Conservation (phyloP, 2,888 invertebrate genomes). For the Metellina segmentata region DNA sequence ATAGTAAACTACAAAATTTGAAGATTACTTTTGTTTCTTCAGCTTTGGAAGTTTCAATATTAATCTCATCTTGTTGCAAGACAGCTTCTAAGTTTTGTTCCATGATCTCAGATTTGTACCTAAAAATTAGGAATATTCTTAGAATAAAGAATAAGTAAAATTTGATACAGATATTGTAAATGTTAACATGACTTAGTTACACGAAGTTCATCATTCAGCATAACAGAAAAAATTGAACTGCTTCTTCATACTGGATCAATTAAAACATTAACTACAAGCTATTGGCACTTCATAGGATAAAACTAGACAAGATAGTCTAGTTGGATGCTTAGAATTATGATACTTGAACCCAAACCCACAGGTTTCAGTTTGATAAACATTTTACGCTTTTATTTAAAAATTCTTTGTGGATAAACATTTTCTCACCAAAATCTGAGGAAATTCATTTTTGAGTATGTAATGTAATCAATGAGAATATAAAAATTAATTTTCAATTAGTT, state of each 20-base stretch:
- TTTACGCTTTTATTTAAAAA: too few species aligned
- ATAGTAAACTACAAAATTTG: too few species aligned
- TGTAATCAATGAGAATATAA: too few species aligned
- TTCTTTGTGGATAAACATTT: too few species aligned
- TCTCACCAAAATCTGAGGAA: too few species aligned
- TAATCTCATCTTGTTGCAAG: neutral
- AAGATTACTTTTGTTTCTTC: slow-evolving; percentile 4
- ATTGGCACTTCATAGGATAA: neutral
- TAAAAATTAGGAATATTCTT: slow-evolving; percentile 3
- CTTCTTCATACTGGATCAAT: neutral
- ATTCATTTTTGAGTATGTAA: too few species aligned
- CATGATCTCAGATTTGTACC: neutral
- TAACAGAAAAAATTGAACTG: neutral
- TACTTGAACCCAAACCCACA: too few species aligned
- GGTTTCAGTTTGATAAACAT: too few species aligned
- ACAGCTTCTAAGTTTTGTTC: neutral
- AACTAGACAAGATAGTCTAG: neutral
- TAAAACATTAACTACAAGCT: neutral
- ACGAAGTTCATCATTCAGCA: neutral
- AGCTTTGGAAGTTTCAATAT: neutral
- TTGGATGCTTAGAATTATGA: too few species aligned
- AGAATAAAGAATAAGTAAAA: neutral
- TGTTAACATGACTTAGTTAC: neutral
- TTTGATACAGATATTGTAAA: neutral
- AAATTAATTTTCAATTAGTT: too few species aligned